Base-by-base conservation (phyloP, 2,797 vertebrate genomes). In the Falco rusticolus region DNA sequence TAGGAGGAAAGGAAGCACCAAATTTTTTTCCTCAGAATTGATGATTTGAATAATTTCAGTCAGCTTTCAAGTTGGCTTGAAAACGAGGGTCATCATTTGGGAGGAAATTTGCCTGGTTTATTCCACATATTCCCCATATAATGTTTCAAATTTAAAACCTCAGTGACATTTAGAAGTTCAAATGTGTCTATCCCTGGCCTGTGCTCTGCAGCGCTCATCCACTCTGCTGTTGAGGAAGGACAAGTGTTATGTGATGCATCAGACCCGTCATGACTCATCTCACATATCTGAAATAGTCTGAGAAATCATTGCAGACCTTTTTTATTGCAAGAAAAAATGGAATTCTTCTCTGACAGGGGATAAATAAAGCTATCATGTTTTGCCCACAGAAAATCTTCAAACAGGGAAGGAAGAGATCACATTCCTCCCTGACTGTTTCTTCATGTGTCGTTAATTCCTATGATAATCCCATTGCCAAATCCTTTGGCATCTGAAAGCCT, bases 381-480 rank as follows among this genome's bases (percentile, higher is more conserved):
- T 89, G 77, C 69, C 88, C 84, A 61, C 56, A 85, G 50, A 78
- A 89, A 89, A 77, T 43, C 84, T 90, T 83, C 68, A 89, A 91
- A 74, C 10, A 10, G 37, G 20, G 61, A 34, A 78, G 81, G 76
- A 47, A 70, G 37, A 70, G 56, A 64, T 71, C 76, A 19, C 19
- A 1, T 86, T 89, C 69, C n/a, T 77, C n/a, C 74, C 72, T 71
- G 68, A 48, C 79, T 0, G 0, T 41, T 56, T 76, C 80, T 79
- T 86, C 4, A 0, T 19, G 20, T 72, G 64, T 57, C 74, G 39
- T 50, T 92, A 89, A 89, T 59, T 95, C 77, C 64, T 74, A 8
- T 3, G 60, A 61, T 16, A 68, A 92, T 84, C 34, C 48, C 29
- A 34, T 16, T 74, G 78, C 66, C 84, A 84, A 71, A 71, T 13